Conservation (phyloP, 2,797 vertebrate species). For the Cacajao melanocephalus region DNA sequence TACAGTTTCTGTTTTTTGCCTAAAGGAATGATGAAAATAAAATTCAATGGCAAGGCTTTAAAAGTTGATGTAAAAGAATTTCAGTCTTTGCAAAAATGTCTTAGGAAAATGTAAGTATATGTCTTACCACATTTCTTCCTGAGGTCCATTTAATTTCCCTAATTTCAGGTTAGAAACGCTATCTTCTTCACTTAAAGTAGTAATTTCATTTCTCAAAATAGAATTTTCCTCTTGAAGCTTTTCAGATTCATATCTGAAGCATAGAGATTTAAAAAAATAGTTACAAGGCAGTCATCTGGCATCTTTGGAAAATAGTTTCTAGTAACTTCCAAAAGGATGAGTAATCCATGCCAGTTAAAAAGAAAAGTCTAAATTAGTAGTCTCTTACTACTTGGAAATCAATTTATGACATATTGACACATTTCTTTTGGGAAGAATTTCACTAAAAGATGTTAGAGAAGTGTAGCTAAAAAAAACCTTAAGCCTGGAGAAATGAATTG, state of each 20-base stretch:
- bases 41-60: neutral
- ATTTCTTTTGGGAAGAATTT: constrained; percentile 40
- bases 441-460: neutral
- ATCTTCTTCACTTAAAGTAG: constrained; percentile 87
- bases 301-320: constrained; percentile 70
- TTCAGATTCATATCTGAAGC: constrained; percentile 88
- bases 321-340: constrained; percentile 66
- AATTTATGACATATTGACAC: constrained; percentile 46
- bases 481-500: neutral
- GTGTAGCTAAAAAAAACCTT: neutral
- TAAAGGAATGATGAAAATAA: constrained; percentile 72
- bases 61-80: neutral
- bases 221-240: constrained; percentile 91
- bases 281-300: constrained; percentile 48
- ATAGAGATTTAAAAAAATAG: constrained; percentile 60
- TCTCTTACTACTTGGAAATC: constrained; percentile 57
- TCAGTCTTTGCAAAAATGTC: neutral
- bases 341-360: constrained; percentile 60
- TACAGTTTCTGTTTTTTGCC: constrained; percentile 89
- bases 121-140: constrained; percentile 90
- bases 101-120: neutral
- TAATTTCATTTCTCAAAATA: constrained; percentile 87
- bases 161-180: constrained; percentile 81
- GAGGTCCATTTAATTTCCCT: constrained; percentile 86
- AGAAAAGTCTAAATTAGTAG: constrained; percentile 62